Base-by-base conservation (phyloP, 64 coral and sea anemone genomes). In the Montipora cactus region DNA sequence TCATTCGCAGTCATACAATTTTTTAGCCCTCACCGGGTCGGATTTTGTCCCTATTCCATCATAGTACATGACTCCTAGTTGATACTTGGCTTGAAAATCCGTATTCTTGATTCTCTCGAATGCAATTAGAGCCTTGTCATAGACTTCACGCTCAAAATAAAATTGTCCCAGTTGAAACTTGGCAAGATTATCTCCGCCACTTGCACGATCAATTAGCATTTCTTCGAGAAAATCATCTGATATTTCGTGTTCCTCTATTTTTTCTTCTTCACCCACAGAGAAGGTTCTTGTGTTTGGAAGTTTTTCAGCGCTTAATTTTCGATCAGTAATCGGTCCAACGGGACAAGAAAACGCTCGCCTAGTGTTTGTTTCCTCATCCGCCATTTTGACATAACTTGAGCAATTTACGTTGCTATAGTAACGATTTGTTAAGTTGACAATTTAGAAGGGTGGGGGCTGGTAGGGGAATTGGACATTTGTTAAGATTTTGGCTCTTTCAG, bases 81-180 rank as follows among this genome's bases (percentile, higher is more conserved):
- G 98, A 21, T 99, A 99, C 72, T 96, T 96, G 55, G 98, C 98
- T 80, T 99, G 95, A 48, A 89, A 90, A 92, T 99, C 98, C 16
- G 89, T 96, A 51, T 57, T 80, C 83, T 96, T 96, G 57, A 99
- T 92, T 94, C 94, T 95, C 57, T 99, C 95, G 57, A 99, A 99
- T 21, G 92, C 44, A 48, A 96, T 81, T n/a, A 99, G 67, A 70
- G 98, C 98, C 87, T 99, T 99, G 22, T 99, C 95, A 49, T 79
- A 99, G 71, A 99, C 94, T 92, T 96, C 84, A 67, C 98, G 95
- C 67, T 99, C 98, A 77, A 99, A 99, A 48, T 99, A 99, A 49
- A 99, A 99, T 80, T 99, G 98, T 87, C 98, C 98, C 2, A 99
- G 92, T 86, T 99, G 98, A 81, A 99, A 99, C 14, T 92, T 99